Conservation (phyloP, 2,888 invertebrate genomes). For the Sphaeridia pumilis region DNA sequence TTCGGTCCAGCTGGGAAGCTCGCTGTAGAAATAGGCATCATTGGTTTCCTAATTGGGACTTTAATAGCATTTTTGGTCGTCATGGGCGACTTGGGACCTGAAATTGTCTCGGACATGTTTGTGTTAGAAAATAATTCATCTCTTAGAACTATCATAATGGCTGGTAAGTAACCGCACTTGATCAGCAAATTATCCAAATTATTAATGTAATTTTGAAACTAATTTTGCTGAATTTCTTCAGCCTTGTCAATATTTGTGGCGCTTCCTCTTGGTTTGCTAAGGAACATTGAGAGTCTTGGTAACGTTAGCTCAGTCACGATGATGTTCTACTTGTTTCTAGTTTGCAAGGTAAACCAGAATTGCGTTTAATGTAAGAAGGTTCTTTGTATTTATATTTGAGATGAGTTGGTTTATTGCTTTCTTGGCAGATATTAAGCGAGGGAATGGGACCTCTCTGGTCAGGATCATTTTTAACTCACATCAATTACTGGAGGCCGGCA, state of each 20-base stretch:
- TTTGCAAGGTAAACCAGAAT: constrained; percentile 74
- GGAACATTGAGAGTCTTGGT: constrained; percentile 79
- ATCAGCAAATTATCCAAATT: too few relatives aligned
- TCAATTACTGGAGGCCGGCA: constrained; percentile 68
- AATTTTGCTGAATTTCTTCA: too few relatives aligned
- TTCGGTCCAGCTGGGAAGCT: constrained; percentile 84
- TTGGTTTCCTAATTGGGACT: constrained; percentile 86
- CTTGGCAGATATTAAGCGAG: constrained; percentile 58
- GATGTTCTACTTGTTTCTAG: constrained; percentile 78
- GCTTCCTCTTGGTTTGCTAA: constrained; percentile 72
- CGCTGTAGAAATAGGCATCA: constrained; percentile 79
- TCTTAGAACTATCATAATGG: constrained; percentile 44
- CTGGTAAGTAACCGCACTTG: constrained; percentile 44
- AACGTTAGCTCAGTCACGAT: constrained; percentile 81
- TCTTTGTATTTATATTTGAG: too few relatives aligned
- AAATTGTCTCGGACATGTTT: constrained; percentile 69
- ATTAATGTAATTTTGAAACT: too few relatives aligned
- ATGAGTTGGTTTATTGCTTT: too few relatives aligned
- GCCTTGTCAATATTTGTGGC: constrained; percentile 71
- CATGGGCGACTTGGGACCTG: constrained; percentile 93
- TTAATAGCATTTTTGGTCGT: constrained; percentile 94
- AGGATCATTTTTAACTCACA: constrained; percentile 59
- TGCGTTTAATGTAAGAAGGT: too few relatives aligned
- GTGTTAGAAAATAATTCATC: constrained; percentile 56
- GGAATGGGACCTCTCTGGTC: constrained; percentile 61